A percentile compares a stretch with the other conserved stretches of the same genome.
Conservation (phyloP, 1,140 invertebrate genomes). For the Centruroides vittatus region DNA sequence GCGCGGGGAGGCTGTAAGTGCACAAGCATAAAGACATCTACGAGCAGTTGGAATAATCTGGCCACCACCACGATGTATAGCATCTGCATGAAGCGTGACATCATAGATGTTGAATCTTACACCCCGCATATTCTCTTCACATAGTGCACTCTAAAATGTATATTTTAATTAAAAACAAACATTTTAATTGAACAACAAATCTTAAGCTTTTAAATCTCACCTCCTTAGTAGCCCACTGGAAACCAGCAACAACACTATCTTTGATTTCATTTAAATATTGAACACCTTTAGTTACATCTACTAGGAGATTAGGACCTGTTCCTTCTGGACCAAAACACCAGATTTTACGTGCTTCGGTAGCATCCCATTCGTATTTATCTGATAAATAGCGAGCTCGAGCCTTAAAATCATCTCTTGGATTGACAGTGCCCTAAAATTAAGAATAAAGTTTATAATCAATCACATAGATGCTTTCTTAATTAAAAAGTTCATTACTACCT, state of each 20-base stretch:
- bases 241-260: conserved; percentile 93
- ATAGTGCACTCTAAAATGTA: conserved; percentile 80
- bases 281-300: conserved; percentile 97
- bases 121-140: conserved; percentile 94
- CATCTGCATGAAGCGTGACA: conserved; percentile 97
- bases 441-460: conserved; percentile 93
- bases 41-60: conserved; percentile 99
- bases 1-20: conserved; percentile 78
- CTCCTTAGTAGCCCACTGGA: conserved; percentile 99
- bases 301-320: conserved; percentile 81
- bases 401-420: conserved; percentile 94
- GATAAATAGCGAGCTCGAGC: conserved; percentile 77
- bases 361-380: conserved; percentile 94
- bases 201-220: conserved; percentile 25
- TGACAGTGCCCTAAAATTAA: conserved; percentile 60
- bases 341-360: conserved; percentile 97
- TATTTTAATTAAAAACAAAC: conserved; percentile 5
- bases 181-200: not conserved
- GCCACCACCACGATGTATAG: conserved; percentile 98
- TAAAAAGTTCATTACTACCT: conserved; percentile 86
- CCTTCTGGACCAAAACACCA: conserved; percentile 99
- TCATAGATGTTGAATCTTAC: conserved; percentile 98
- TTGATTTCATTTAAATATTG: conserved; percentile 94
- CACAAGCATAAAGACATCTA: conserved; percentile 88
- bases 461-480: conserved; percentile 93